Percentiles rank a stretch among this genome's conserved stretches.
Conservation (phyloP, 1,140 invertebrate genomes). For the Phthorimaea operculella region DNA sequence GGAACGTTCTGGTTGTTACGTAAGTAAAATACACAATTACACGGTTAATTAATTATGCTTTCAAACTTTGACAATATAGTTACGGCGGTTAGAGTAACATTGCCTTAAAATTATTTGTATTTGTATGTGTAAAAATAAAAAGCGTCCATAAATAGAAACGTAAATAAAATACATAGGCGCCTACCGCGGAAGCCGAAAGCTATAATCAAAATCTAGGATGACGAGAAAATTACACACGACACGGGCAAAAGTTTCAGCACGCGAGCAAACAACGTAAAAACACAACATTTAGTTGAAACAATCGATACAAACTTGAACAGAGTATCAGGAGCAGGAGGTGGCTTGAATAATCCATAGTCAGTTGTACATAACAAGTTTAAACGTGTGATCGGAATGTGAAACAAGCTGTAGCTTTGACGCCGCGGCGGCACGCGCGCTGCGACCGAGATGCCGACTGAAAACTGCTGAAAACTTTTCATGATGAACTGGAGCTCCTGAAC, state of each 20-base stretch:
- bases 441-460: neutral
- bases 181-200: constrained; percentile 12
- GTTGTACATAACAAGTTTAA: neutral
- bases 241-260: constrained; percentile 25
- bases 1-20: too few relatives aligned
- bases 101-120: neutral
- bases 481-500: neutral
- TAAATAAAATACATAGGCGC: constrained; percentile 2
- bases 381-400: neutral
- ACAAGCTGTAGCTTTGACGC: neutral
- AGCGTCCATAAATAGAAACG: constrained; percentile 3
- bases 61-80: too few relatives aligned
- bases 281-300: constrained; percentile 16
- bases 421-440: too few relatives aligned
- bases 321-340: constrained; percentile 40
- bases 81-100: too few relatives aligned
- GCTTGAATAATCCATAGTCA: constrained; percentile 37
- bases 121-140: constrained; percentile 2
- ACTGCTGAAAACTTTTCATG: constrained; percentile 2
- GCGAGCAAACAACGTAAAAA: constrained; percentile 21
- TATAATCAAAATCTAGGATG: constrained; percentile 32
- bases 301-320: constrained; percentile 42
- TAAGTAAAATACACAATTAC: too few relatives aligned
- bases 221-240: constrained; percentile 37
- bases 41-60: too few relatives aligned